phyloP scores from a whole-genome alignment of 2,113 vertebrate species.

The Prolemur simus region DNA sequence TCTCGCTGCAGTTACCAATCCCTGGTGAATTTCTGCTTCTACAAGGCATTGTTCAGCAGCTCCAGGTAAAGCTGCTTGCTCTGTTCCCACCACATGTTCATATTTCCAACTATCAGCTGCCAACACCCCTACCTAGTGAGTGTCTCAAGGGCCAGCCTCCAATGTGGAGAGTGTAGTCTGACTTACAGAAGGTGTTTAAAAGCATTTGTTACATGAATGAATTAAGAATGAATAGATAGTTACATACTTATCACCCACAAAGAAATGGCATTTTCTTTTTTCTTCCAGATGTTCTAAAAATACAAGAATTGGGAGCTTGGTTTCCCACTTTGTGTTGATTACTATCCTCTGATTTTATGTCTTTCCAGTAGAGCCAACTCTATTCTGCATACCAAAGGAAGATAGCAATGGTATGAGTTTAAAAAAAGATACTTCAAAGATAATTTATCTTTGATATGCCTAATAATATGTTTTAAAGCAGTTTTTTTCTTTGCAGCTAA shows the following conservation, averaged over 20 bases:
- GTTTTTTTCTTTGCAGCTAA: neutral
- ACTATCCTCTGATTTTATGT: neutral
- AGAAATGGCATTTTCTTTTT: neutral
- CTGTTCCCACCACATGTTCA: neutral
- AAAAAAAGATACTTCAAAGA: neutral
- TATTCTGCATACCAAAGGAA: neutral
- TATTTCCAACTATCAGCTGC: neutral
- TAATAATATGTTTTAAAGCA: neutral
- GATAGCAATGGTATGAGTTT: neutral
- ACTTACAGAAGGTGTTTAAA: neutral
- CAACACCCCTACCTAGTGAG: neutral
- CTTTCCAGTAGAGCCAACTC: neutral
- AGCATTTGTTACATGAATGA: neutral
- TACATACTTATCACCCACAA: neutral
- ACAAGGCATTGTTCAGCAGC: neutral
- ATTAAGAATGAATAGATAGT: neutral
- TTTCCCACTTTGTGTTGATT: neutral
- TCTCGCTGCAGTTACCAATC: neutral
- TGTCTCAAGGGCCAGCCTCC: neutral
- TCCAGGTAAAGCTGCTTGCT: neutral
- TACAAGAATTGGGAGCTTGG: neutral
- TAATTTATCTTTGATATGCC: constrained; percentile 10
- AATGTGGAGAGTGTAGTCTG: neutral
- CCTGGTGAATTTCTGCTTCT: neutral
- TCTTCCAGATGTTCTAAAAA: neutral